phyloP scores from a whole-genome alignment of 1,140 invertebrate genomes.

The Dendrolimus punctatus region DNA sequence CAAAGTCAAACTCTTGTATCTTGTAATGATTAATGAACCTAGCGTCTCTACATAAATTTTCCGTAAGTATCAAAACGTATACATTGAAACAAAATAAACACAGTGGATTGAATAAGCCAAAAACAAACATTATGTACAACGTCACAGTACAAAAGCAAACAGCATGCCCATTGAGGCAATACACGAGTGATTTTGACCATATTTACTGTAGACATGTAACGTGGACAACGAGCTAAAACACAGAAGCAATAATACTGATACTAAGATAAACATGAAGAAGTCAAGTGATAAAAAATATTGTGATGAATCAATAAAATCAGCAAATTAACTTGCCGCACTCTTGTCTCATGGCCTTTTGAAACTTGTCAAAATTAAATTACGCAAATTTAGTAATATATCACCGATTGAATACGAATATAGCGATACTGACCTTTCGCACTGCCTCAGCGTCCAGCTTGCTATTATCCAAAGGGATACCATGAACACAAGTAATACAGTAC shows the following conservation, averaged over 20 bases:
- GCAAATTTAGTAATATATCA: conserved; percentile 16
- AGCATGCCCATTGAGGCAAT: conserved; percentile 60
- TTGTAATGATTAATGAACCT: conserved; percentile 46
- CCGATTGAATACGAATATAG: conserved; percentile 14
- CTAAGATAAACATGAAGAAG: conserved; percentile 25
- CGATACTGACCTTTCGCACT: conserved; percentile 95
- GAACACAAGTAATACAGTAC: conserved; percentile 97
- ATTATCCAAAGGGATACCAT: conserved; percentile 99
- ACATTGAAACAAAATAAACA: conserved; percentile 39
- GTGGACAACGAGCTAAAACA: conserved; percentile 35
- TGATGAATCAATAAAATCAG: conserved; percentile 26
- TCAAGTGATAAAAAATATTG: conserved; percentile 22
- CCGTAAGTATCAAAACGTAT: conserved; percentile 37
- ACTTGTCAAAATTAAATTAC: conserved; percentile 6
- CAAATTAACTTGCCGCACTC: conserved; percentile 18
- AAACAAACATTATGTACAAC: conserved; percentile 50
- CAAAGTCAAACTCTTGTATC: conserved; percentile 70
- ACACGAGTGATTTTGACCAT: conserved; percentile 33
- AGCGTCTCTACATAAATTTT: conserved; percentile 39
- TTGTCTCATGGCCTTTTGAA: conserved; percentile 7
- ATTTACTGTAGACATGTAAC: conserved; percentile 11
- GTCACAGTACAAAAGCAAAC: conserved; percentile 63
- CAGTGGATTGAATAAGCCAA: conserved; percentile 41
- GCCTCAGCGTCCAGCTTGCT: conserved; percentile 97
- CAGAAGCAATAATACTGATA: conserved; percentile 48